Evolutionary conservation across 2,888 invertebrate species (phyloP), one percentile per base, ranked within the genome.

Genomic region (Luperina nickerlii): DNA sequence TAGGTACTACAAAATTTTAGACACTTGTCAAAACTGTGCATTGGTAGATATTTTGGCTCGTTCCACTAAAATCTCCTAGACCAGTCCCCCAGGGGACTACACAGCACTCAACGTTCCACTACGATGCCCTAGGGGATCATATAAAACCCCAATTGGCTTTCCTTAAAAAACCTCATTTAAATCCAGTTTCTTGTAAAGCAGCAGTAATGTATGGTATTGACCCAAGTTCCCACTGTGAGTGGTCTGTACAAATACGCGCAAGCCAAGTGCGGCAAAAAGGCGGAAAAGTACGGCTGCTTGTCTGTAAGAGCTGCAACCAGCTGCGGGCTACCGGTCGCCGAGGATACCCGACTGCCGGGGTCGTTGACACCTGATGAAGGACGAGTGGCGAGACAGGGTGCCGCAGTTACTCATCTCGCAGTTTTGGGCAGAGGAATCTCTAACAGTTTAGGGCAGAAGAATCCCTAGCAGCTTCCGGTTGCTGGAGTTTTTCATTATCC

Each of bases 291-390:
- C 74, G 48, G 81, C 66, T 71, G 76, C 54, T 57, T 70, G 86
- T 79, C 81, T 81, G 72, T 81, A 76, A 75, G 65, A 45, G 71
- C 67, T 51, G 70, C 77, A 32, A 69, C 80, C 85, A 82, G 85
- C 76, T 79, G 84, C 79, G 65, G 70, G 65, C 65, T 74, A 70
- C 57, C 79, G 75, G 76, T 62, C 77, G 73, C 65, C 74, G 72
- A 80, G 80, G 88, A 78, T 76, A 79, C 68, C 70, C 73, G 70
- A 71, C 68, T 68, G 20, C 78, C 63, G 60, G 65, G 88, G 87
- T 88, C 87, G 78, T 77, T 89, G 89, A 89, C 87, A 71, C 63
- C 65, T 65, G 57, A 69, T 60, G 57, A 70, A 60, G 74, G 48
- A 45, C 54, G 27, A 20, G n/a, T 9, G 27, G 20, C 66, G 62